Evolutionary conservation across 2,797 vertebrate genomes (phyloP), one percentile per base, ranked within the genome.

Genomic region (Staurois parvus): DNA sequence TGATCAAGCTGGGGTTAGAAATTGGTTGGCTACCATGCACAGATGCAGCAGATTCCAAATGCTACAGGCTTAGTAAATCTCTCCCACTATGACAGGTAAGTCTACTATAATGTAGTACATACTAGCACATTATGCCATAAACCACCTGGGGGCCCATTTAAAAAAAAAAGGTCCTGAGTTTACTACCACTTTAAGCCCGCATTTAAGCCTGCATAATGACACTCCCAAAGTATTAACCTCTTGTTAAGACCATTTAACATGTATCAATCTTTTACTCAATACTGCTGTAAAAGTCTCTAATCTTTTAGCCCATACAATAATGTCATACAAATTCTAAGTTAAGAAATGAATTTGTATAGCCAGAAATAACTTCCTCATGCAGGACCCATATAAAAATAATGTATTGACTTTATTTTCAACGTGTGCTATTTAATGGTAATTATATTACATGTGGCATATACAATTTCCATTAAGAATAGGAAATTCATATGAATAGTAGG

Each of bases 341-440:
- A 26, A 52, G 70, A 56, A 69, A 42, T 28, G 19, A 67, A 80
- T 52, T 66, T 29, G 19, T 48, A 8, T 21, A 32, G 68, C 48
- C 48, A 48, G 68, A 81, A 72, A 81, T 62, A 34, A 81, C 69
- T 72, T 81, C 79, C 52, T 13, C 45, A 72, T n/a, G 42, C 19
- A 26, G 40, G 11, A 70, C 21, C 17, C 4, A n/a, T 32, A 72
- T 81, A 62, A 81, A 81, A 81, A 69, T 40, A 19, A 81, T 81
- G 32, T 72, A 72, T 37, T 59, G 79, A 70, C 28, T 48, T 62
- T 72, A 56, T 81, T 81, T 19, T 72, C 24, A 42, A 28, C 28
- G 68, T 59, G 26, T 81, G 68, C 32, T 6, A 45, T 81, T 72
- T 59, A 59, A 81, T 59, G 48, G 45, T 72, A 81, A 72, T 42